Conservation (phyloP, 2,888 invertebrate species). For the Oscheius sp. region DNA sequence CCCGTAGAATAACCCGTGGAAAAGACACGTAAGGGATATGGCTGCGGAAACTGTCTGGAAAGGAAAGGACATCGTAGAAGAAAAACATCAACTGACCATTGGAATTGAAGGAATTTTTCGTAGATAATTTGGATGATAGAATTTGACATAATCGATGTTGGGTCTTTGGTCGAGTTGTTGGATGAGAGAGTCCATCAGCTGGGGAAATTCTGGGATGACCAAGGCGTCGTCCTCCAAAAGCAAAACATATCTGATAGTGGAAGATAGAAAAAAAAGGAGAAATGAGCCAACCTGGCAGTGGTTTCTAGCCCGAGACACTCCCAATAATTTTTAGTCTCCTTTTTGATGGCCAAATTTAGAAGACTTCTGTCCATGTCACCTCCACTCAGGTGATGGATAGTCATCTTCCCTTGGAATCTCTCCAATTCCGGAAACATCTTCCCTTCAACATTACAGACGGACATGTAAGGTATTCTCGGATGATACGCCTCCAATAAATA, state of each 20-base stretch:
- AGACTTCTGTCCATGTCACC: neutral
- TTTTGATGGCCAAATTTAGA: slow-evolving; percentile 28
- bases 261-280: neutral
- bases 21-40: slow-evolving; percentile 30
- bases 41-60: slow-evolving; percentile 42
- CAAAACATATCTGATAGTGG: slow-evolving; percentile 42
- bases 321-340: slow-evolving; percentile 60
- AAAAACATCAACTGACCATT: slow-evolving; percentile 31
- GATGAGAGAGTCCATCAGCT: slow-evolving; percentile 42
- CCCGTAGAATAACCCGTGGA: slow-evolving; percentile 28
- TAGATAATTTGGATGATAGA: slow-evolving; percentile 57
- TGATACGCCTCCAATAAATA: slow-evolving; percentile 8
- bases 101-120: slow-evolving; percentile 54
- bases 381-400: slow-evolving; percentile 9
- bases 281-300: slow-evolving; percentile 12
- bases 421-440: slow-evolving; percentile 23
- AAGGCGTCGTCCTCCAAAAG: slow-evolving; percentile 61
- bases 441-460: slow-evolving; percentile 18
- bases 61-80: neutral
- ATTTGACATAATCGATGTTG: slow-evolving; percentile 55
- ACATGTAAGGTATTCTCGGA: neutral
- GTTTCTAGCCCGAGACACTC: slow-evolving; percentile 44
- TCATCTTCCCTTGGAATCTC: neutral
- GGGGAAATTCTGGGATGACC: slow-evolving; percentile 41
- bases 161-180: slow-evolving; percentile 38